Conservation (phyloP, 2,797 vertebrate species). For the Cirrhinus molitorella region DNA sequence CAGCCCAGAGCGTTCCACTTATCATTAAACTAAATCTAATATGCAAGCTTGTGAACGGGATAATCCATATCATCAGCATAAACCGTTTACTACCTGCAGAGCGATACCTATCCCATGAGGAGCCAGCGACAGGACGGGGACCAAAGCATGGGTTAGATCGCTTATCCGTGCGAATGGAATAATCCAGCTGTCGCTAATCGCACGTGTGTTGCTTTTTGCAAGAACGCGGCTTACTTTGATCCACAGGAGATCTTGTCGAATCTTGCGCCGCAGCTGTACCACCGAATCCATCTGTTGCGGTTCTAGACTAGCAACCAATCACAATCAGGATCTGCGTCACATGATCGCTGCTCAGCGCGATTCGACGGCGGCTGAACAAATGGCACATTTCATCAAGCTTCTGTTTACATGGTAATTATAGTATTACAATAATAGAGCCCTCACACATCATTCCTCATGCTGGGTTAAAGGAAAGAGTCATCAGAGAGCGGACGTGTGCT, state of each 20-base stretch:
- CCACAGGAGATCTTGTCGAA: not conserved
- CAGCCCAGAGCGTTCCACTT: constrained; percentile 20
- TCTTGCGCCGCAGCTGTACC: not conserved
- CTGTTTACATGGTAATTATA: constrained; percentile 42
- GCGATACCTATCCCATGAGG: not conserved
- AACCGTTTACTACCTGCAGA: not conserved
- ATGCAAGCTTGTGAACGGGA: not conserved
- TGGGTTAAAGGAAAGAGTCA: constrained; percentile 27
- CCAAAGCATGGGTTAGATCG: not conserved
- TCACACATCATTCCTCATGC: constrained; percentile 25
- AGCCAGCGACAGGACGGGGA: not conserved
- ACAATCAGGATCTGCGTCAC: not conserved
- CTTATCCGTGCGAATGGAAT: not conserved
- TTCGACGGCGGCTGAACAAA: constrained; percentile 3
- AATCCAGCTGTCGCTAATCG: constrained; percentile 28
- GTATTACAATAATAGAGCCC: constrained; percentile 39
- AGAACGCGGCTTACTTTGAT: constrained; percentile 13
- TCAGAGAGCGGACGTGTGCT: not conserved
- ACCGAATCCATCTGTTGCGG: not conserved
- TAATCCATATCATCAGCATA: constrained; percentile 29
- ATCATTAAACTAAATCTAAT: constrained; percentile 40
- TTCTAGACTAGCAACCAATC: not conserved
- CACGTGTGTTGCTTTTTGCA: not conserved
- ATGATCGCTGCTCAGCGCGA: not conserved
- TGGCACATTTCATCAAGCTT: constrained; percentile 30